Percentiles rank a stretch among this genome's conserved stretches.
Evolutionary conservation across 2,888 invertebrate species (phyloP).

Genomic region (Alcis repandata): DNA sequence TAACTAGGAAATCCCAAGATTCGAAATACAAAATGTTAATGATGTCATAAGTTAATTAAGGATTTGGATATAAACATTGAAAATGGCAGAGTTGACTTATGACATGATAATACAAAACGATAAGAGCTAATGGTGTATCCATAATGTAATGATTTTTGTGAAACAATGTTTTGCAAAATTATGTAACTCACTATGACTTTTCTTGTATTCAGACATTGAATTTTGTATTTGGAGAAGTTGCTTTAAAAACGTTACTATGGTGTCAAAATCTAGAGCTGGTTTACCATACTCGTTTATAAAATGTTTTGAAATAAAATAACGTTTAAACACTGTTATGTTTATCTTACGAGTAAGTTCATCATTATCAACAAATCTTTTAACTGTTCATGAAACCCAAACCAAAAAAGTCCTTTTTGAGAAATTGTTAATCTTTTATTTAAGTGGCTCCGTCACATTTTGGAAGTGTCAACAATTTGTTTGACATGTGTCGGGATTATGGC

Average conservation of each 20-base stretch:
- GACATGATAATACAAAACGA: not conserved
- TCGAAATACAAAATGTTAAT: slow-evolving; percentile 43
- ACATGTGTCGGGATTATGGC: slow-evolving; percentile 74
- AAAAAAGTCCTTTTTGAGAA: slow-evolving; percentile 46
- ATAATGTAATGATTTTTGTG: not conserved
- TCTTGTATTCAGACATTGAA: no score
- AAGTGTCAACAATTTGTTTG: slow-evolving; percentile 80
- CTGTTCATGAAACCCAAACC: slow-evolving; percentile 44
- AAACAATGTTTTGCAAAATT: no score
- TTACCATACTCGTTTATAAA: no score
- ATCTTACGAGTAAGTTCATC: not conserved
- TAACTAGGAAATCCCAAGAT: slow-evolving; percentile 46
- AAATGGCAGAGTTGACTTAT: slow-evolving; percentile 15
- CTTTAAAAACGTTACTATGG: no score
- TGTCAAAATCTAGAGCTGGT: no score
- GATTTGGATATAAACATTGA: slow-evolving; percentile 22
- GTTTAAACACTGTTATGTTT: not conserved
- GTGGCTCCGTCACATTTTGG: slow-evolving; percentile 66
- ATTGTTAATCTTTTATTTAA: slow-evolving; percentile 63
- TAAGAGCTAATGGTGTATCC: not conserved
- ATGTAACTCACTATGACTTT: no score
- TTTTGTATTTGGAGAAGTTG: no score
- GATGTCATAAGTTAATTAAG: slow-evolving; percentile 46
- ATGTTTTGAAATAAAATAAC: not conserved
- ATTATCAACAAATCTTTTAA: slow-evolving; percentile 16